Conservation (phyloP, 2,113 vertebrate species). For the Rhinichthys klamathensis region DNA sequence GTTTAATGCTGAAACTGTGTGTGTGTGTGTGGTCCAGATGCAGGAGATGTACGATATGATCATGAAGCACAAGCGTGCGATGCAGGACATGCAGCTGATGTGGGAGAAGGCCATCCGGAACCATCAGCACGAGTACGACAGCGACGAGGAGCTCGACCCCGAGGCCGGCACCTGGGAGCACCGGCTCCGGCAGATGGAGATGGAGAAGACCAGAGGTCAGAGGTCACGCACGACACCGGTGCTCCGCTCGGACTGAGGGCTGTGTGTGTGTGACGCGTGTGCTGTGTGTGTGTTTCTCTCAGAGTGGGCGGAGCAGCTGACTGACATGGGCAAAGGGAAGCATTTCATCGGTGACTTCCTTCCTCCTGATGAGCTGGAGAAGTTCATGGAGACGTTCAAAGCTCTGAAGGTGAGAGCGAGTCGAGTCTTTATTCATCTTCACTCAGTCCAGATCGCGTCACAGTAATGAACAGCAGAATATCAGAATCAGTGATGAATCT, state of each 20-base stretch:
- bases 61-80: conserved; percentile 94
- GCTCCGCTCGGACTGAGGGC: neutral
- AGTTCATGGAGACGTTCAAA: conserved; percentile 99
- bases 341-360: conserved; percentile 98
- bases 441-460: too few species aligned
- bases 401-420: conserved; percentile 85
- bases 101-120: conserved; percentile 92
- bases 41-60: conserved; percentile 99
- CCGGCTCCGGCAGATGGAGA: conserved; percentile 94
- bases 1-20: neutral
- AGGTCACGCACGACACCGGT: neutral
- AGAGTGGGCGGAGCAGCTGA: conserved; percentile 98
- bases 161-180: conserved; percentile 95
- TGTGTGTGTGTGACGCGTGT: neutral
- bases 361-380: conserved; percentile 94
- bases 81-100: conserved; percentile 96
- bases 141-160: conserved; percentile 92
- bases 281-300: conserved; percentile 49
- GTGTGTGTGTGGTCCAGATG: conserved; percentile 78
- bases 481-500: too few species aligned
- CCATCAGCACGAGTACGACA: conserved; percentile 95
- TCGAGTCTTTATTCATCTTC: neutral
- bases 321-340: conserved; percentile 97
- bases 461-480: too few species aligned
- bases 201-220: conserved; percentile 94